A percentile compares a stretch with the other conserved stretches of the same genome.
Conservation (phyloP, 2,113 vertebrate genomes). For the Gracilinanus agilis region DNA sequence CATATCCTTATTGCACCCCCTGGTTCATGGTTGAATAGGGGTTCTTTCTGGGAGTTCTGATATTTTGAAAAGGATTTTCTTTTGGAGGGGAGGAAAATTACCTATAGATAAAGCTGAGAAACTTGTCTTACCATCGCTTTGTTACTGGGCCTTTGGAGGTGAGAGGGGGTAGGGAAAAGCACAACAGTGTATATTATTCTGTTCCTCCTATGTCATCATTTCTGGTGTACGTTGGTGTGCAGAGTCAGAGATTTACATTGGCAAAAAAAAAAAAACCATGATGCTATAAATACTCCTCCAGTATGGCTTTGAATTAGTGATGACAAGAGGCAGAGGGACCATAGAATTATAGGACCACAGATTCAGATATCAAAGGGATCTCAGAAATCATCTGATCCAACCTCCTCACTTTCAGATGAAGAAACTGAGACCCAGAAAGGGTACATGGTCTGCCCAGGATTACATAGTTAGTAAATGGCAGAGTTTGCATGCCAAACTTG, state of each 20-base stretch:
- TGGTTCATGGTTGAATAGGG: neutral
- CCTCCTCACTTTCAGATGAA: neutral
- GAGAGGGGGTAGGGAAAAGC: neutral
- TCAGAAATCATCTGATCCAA: neutral
- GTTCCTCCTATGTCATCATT: neutral
- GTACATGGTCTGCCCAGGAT: neutral
- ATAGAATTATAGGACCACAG: neutral
- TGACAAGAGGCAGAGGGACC: neutral
- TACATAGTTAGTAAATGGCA: neutral
- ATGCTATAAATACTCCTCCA: neutral
- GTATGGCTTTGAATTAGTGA: neutral
- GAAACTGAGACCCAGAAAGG: neutral
- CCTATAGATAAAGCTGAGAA: neutral
- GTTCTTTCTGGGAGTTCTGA: neutral
- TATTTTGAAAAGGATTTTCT: neutral
- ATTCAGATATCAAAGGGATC: neutral
- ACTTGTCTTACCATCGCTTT: neutral
- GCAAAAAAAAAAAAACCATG: neutral
- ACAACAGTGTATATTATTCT: neutral
- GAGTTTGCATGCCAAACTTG: neutral
- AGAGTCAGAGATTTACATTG: neutral
- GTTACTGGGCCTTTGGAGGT: neutral
- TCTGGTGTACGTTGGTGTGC: neutral
- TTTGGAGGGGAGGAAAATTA: neutral
- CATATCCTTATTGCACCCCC: neutral